Evolutionary conservation across 2,113 vertebrate species (phyloP), one percentile per base, ranked within the genome.

Genomic region (Tachysurus vachellii): DNA sequence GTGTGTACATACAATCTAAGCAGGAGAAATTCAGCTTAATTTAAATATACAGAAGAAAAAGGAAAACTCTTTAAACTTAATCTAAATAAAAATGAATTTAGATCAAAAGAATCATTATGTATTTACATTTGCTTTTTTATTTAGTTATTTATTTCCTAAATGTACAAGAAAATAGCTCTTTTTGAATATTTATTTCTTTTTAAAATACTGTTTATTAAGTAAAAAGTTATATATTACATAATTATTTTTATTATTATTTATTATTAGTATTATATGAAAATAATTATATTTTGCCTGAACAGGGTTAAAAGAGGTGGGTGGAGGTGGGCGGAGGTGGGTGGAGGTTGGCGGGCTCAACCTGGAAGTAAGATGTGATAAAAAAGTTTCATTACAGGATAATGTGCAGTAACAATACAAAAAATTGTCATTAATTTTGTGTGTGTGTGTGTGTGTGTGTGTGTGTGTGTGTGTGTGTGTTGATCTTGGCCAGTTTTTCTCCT

Each of bases 401-500:
- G 16, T 42, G 17, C 16, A 71, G 2, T 1, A 71, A 68, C 16
- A 5, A 12, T 68, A 13, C 28, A 71, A 71, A 23, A 9, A 7
- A 13, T 8, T 70, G 13, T 5, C 28, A 64, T 64, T 10, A 7
- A 4, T n/a, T 17, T 21, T 4, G 12, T 13, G 12, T 0, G 21
- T 75, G 44, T 75, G 85, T 50, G 64, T 82, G 59, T 80, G 80
- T 80, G 80, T 80, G 80, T 88, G 31, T 59, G 76, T 87, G 42
- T 62, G 86, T 91, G 87, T 86, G 87, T 89, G 88, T 85, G 86
- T 89, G 77, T 82, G 66, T 87, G 62, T 95, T 96, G 93, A 94
- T 91, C 91, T 96, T 96, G 94, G 94, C 95, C 44, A 88, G 87
- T 90, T 56, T 86, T 93, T 92, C 89, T 92, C 90, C 93, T 36